Conservation (phyloP, 92 coral and sea anemone species). For the Porites evermanni region DNA sequence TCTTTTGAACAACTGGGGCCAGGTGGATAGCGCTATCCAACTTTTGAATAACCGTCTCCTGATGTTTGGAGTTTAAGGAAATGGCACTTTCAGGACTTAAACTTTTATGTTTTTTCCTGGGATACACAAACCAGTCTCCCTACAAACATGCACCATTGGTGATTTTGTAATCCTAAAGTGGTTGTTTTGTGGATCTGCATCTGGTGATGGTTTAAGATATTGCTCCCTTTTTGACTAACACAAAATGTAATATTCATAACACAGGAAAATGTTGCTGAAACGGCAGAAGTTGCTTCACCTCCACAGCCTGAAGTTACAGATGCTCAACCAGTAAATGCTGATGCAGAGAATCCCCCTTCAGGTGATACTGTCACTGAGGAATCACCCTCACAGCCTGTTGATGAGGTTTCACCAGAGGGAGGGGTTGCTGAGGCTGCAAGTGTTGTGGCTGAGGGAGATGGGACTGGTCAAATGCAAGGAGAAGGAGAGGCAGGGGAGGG, state of each 20-base stretch:
- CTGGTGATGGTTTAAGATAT: too few relatives aligned
- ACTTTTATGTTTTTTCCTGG: too few relatives aligned
- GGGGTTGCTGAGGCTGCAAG: constrained; percentile 21
- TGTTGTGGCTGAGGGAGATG: constrained; percentile 24
- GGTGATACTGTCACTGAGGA: constrained; percentile 28
- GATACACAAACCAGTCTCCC: too few relatives aligned
- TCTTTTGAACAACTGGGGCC: too few relatives aligned
- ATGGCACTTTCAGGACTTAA: too few relatives aligned
- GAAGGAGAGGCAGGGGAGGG: constrained; percentile 24
- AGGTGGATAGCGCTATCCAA: too few relatives aligned
- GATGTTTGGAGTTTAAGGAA: too few relatives aligned
- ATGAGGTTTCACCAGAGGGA: constrained; percentile 35
- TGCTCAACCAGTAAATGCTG: constrained; percentile 5
- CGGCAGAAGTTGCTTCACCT: constrained; percentile 8
- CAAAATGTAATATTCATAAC: background rate
- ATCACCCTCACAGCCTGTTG: background rate
- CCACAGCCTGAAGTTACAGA: constrained; percentile 25
- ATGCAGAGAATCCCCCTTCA: constrained; percentile 19
- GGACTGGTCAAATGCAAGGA: constrained; percentile 18
- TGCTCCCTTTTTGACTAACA: background rate
- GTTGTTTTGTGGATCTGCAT: too few relatives aligned
- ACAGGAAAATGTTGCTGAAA: constrained; percentile 28
- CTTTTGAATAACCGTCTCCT: too few relatives aligned
- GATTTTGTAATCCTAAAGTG: too few relatives aligned
- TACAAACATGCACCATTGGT: too few relatives aligned